These are phyloP conservation scores for Pteruthius melanotis DNA, from an alignment of 2,113 vertebrate species.

Conservation along the genomic window DNA sequence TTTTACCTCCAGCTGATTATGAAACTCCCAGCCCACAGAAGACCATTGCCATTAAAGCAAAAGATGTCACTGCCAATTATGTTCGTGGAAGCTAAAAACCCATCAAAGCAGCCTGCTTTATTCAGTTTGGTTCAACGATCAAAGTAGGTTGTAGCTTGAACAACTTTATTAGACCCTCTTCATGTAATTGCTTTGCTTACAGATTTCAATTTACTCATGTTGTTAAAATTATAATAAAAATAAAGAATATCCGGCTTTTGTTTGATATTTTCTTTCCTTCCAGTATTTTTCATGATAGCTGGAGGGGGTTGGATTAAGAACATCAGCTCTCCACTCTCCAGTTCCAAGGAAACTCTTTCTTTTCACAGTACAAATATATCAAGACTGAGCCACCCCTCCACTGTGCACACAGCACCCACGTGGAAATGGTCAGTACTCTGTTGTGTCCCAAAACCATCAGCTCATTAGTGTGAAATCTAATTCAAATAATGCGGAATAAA, in stretches of 20 bases:
- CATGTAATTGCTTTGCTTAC: slow-evolving; percentile 67
- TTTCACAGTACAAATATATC: not conserved
- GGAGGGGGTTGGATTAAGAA: not conserved
- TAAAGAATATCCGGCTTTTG: not conserved
- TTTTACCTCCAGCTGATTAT: slow-evolving; percentile 65
- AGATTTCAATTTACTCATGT: slow-evolving; percentile 36
- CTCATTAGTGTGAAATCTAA: not conserved
- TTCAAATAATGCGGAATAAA: not conserved
- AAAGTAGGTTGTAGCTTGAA: slow-evolving; percentile 67
- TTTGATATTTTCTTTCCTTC: not conserved
- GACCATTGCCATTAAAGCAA: slow-evolving; percentile 5
- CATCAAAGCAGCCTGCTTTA: slow-evolving; percentile 40
- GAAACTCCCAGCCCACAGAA: slow-evolving; percentile 28
- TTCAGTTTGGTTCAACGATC: slow-evolving; percentile 49
- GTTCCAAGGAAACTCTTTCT: not conserved
- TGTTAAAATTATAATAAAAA: slow-evolving; percentile 41
- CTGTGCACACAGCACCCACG: not conserved
- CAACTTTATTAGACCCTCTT: slow-evolving; percentile 39
- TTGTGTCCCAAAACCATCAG: not conserved
- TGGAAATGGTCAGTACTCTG: not conserved
- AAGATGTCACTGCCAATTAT: slow-evolving; percentile 20
- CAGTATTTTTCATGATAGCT: not conserved
- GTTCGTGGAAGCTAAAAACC: slow-evolving; percentile 32
- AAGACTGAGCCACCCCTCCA: not conserved
- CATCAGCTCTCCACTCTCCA: not conserved